Percentiles rank a stretch among this genome's conserved stretches.
Evolutionary conservation across 2,113 vertebrate species (phyloP).

Genomic region (Callaeas wilsoni): DNA sequence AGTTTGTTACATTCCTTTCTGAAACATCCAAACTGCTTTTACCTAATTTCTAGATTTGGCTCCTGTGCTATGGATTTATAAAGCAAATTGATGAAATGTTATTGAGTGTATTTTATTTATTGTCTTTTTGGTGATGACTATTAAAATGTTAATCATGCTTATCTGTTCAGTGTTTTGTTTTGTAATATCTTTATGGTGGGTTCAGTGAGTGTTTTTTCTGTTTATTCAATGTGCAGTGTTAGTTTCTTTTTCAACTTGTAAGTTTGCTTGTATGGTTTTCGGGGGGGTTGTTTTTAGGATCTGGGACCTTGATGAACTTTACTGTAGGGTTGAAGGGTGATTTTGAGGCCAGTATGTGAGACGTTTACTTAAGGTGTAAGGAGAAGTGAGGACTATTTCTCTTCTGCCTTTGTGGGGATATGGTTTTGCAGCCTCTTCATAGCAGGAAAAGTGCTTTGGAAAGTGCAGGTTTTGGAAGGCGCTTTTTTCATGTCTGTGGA

Average conservation of each 20-base stretch:
- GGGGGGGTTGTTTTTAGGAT: neutral
- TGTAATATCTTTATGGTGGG: neutral
- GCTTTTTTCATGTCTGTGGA: neutral
- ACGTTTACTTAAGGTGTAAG: neutral
- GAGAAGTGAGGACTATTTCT: neutral
- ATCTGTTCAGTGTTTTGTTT: neutral
- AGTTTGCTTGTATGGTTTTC: neutral
- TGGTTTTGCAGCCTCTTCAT: neutral
- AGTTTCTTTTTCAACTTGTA: neutral
- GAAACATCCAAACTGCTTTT: neutral
- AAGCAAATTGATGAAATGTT: neutral
- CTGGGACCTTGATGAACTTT: neutral
- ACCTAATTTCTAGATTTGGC: neutral
- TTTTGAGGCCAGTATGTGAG: neutral
- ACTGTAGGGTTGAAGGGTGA: neutral
- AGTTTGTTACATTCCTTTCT: neutral
- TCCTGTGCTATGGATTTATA: neutral
- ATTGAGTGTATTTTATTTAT: neutral
- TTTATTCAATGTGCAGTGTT: neutral
- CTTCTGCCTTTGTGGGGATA: neutral
- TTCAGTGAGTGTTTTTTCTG: neutral
- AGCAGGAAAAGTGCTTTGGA: neutral
- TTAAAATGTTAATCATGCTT: neutral
- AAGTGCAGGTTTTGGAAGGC: neutral
- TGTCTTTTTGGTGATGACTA: neutral